Base-by-base conservation (phyloP, 2,113 vertebrate genomes). In the Cercocebus atys region DNA sequence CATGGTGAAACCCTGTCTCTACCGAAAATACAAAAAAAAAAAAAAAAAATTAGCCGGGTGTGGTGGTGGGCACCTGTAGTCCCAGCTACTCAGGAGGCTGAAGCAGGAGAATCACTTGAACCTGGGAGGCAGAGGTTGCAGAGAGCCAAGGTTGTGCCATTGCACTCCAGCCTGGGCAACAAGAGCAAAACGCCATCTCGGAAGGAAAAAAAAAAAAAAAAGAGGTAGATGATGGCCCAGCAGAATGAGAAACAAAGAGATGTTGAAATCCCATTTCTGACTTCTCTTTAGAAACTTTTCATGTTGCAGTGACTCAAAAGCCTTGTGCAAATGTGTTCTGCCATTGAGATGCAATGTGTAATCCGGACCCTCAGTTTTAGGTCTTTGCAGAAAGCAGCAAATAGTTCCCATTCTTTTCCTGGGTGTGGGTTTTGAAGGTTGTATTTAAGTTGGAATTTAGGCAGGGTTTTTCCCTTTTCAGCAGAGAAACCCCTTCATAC, bases 391-490 rank as follows among this genome's bases (percentile, higher is more conserved):
- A 83, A 47, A 97, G 91, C 8, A 16, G 81, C 55, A 55, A 73
- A 91, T 12, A 80, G 78, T 40, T 83, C 32, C 23, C 57, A 50
- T 93, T 89, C 59, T 95, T 82, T 86, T 30, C 35, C n/a, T 40
- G 17, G 35, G 52, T 22, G 10, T 35, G 45, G 76, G 8, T 45
- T 64, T 64, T 76, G 22, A 92, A 91, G 80, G 70, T 23, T 86
- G 23, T 89, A 35, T 95, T 88, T 66, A 87, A 92, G 57, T 12
- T 88, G 83, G 76, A 94, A 84, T 92, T 83, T 45, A 81, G 75
- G 68, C 23, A 90, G 92, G 14, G 55, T 43, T 78, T 92, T 80
- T 10, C 78, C n/a, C 38, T 64, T 73, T 90, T 61, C 8, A 22
- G 88, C 80, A 84, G 1, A 88, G 83, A 93, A 96, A 76, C 35